Conservation (phyloP, 2,113 vertebrate genomes). For the Tauraco erythrolophus region DNA sequence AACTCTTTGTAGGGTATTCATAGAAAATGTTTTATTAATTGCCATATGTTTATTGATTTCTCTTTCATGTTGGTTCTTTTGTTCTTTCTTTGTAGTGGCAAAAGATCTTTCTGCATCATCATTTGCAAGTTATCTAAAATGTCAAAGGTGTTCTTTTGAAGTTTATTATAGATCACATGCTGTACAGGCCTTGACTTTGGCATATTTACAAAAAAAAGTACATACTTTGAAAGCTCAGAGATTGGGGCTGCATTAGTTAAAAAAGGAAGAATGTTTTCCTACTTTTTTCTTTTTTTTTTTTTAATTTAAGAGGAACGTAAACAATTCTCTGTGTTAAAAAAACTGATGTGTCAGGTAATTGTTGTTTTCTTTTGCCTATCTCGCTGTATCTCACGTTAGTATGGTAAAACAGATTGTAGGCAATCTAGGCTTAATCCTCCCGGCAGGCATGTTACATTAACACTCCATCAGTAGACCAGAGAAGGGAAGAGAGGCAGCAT, state of each 20-base stretch:
- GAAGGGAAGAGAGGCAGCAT: neutral
- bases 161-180: slow-evolving; percentile 90
- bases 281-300: neutral
- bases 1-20: slow-evolving; percentile 96
- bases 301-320: slow-evolving; percentile 61
- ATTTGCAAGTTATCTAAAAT: slow-evolving; percentile 97
- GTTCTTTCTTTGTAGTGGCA: slow-evolving; percentile 99
- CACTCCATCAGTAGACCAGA: neutral
- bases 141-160: slow-evolving; percentile 99
- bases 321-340: slow-evolving; percentile 39
- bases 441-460: neutral
- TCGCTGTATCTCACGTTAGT: neutral
- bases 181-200: slow-evolving; percentile 87
- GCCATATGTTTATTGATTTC: slow-evolving; percentile 99
- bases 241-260: slow-evolving; percentile 75
- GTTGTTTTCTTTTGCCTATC: neutral
- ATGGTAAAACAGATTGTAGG: neutral
- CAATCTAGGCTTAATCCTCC: neutral
- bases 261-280: slow-evolving; percentile 53
- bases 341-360: slow-evolving; percentile 42
- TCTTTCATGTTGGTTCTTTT: slow-evolving; percentile 99
- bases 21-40: slow-evolving; percentile 99
- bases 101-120: slow-evolving; percentile 98
- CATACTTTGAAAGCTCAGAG: slow-evolving; percentile 76
- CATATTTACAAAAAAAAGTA: slow-evolving; percentile 80